Conservation (phyloP, 2,888 invertebrate species). For the Endomychus coccineus region DNA sequence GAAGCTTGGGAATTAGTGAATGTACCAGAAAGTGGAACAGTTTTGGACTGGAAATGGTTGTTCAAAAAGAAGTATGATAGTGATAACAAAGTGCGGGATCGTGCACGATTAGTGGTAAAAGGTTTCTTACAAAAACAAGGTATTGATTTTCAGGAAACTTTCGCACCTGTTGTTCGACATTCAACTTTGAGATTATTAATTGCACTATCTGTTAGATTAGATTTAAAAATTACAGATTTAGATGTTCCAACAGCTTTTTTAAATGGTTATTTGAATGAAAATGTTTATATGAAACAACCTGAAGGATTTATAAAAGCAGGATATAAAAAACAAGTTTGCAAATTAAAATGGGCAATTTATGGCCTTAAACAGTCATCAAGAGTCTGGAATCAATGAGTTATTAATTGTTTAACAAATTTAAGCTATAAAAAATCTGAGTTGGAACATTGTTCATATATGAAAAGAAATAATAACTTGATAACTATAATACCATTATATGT, state of each 20-base stretch:
- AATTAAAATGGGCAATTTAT: slow-evolving; percentile 19
- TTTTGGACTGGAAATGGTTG: slow-evolving; percentile 22
- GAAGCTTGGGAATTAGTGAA: slow-evolving; percentile 20
- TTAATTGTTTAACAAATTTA: slow-evolving; percentile 13
- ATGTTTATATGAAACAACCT: slow-evolving; percentile 16
- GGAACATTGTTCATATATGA: slow-evolving; percentile 18
- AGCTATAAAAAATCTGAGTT: slow-evolving; percentile 18
- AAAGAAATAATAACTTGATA: slow-evolving; percentile 7
- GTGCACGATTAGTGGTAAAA: slow-evolving; percentile 22
- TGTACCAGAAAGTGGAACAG: slow-evolving; percentile 12
- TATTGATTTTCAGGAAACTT: slow-evolving; percentile 22
- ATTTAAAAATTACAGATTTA: slow-evolving; percentile 19
- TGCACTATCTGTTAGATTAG: slow-evolving; percentile 19
- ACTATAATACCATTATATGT: slow-evolving; percentile 16
- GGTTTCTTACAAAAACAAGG: slow-evolving; percentile 20
- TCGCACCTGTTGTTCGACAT: slow-evolving; percentile 23
- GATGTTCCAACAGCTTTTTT: slow-evolving; percentile 28
- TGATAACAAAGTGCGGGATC: slow-evolving; percentile 18
- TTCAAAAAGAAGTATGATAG: slow-evolving; percentile 17
- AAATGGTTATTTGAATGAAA: slow-evolving; percentile 25
- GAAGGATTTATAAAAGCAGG: slow-evolving; percentile 23
- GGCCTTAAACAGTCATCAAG: slow-evolving; percentile 20
- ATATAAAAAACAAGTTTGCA: slow-evolving; percentile 14
- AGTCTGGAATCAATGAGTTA: slow-evolving; percentile 18
- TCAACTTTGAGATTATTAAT: slow-evolving; percentile 23